Conservation (phyloP, 23 tunicate genomes). For the Trididemnum nubilum region DNA sequence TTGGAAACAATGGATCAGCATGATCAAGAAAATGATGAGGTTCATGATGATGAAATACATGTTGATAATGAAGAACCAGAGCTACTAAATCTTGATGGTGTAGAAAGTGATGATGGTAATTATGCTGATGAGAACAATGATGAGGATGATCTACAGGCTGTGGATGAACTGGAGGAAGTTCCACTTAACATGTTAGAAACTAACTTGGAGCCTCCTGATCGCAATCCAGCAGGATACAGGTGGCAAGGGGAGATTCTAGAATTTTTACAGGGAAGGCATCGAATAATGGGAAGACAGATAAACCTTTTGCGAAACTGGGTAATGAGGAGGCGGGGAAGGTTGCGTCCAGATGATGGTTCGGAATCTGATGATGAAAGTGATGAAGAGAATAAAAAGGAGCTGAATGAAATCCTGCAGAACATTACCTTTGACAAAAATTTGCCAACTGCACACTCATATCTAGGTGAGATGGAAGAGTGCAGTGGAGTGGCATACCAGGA, state of each 20-base stretch:
- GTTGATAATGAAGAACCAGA: too few relatives aligned
- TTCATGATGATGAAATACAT: too few relatives aligned
- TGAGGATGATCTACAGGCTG: not conserved
- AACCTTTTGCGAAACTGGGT: not conserved
- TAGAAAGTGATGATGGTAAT: not conserved
- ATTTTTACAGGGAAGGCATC: not conserved
- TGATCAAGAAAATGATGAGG: too few relatives aligned
- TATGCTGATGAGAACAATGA: not conserved
- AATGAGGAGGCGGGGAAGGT: not conserved
- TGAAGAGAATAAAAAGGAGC: not conserved
- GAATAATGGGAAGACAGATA: not conserved
- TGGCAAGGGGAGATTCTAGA: not conserved
- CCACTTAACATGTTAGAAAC: not conserved
- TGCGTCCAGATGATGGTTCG: constrained; percentile 1
- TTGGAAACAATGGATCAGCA: too few relatives aligned
- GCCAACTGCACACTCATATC: constrained; percentile 52
- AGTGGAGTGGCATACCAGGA: constrained; percentile 79
- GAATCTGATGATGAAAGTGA: constrained; percentile 8
- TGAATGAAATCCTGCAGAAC: not conserved
- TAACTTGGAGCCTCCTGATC: not conserved
- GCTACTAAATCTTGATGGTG: too few relatives aligned
- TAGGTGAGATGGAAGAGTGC: constrained; percentile 94
- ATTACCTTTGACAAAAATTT: constrained; percentile 33
- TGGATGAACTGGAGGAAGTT: not conserved
- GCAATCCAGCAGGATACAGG: not conserved